A percentile compares a stretch with the other conserved stretches of the same genome.
phyloP scores from a whole-genome alignment of 1,140 invertebrate species.

The Piezodorus guildinii region DNA sequence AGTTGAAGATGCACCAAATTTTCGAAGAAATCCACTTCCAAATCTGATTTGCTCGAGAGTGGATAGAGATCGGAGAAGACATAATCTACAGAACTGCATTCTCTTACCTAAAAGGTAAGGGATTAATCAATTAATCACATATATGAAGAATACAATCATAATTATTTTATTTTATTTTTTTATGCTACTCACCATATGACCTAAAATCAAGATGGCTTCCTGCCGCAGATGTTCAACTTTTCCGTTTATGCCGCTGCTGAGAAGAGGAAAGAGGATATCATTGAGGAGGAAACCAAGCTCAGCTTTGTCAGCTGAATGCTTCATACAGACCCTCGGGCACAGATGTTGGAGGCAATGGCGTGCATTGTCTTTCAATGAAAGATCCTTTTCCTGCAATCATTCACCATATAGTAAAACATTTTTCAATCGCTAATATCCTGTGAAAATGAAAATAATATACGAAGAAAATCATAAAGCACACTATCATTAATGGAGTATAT shows the following conservation, averaged over 20 bases:
- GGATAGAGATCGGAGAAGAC: constrained; percentile 59
- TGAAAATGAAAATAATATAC: too few relatives aligned
- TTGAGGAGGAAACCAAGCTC: constrained; percentile 49
- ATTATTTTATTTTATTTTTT: neutral
- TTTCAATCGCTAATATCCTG: too few relatives aligned
- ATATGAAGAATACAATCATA: constrained; percentile 1
- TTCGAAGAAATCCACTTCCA: constrained; percentile 87
- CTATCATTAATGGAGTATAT: too few relatives aligned
- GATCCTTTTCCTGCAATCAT: constrained; percentile 53
- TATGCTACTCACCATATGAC: constrained; percentile 46
- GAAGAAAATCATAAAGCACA: too few relatives aligned
- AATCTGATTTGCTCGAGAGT: constrained; percentile 58
- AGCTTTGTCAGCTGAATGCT: constrained; percentile 24
- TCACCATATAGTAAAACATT: constrained; percentile 17
- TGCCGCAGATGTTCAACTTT: constrained; percentile 49
- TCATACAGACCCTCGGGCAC: constrained; percentile 44
- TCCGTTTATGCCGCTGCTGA: constrained; percentile 53
- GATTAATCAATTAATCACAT: neutral
- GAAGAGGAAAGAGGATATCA: constrained; percentile 53
- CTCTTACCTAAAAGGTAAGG: constrained; percentile 38
- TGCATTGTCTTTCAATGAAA: constrained; percentile 70
- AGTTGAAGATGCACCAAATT: constrained; percentile 80
- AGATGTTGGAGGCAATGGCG: constrained; percentile 54
- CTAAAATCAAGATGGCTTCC: constrained; percentile 65
- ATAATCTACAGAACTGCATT: constrained; percentile 55